phyloP scores from a whole-genome alignment of 2,113 vertebrate genomes.

The Malurus elegans region DNA sequence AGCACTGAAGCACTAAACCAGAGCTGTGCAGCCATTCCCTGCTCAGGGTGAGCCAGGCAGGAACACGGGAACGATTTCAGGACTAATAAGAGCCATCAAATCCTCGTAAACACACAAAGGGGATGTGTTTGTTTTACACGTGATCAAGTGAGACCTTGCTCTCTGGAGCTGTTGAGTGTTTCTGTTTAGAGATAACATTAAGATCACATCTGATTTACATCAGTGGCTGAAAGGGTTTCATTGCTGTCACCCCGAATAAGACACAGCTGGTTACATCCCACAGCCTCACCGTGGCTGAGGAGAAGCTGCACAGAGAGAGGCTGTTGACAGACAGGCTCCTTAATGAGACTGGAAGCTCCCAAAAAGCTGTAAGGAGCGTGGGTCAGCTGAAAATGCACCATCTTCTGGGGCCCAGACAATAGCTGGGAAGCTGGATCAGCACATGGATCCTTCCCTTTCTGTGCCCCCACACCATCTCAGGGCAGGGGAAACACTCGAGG shows the following conservation, averaged over 20 bases:
- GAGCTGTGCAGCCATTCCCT: neutral
- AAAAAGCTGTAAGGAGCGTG: conserved; percentile 8
- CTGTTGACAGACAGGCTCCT: conserved; percentile 52
- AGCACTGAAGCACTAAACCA: neutral
- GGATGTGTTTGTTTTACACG: neutral
- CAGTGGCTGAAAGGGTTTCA: conserved; percentile 36
- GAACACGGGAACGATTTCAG: neutral
- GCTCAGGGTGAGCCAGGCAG: neutral
- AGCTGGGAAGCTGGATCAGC: conserved; percentile 29
- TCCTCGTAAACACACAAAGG: neutral
- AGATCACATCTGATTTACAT: conserved; percentile 55
- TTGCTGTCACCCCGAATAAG: conserved; percentile 51
- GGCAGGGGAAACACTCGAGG: neutral
- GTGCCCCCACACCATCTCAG: neutral
- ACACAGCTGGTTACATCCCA: conserved; percentile 46
- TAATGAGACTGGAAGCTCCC: conserved; percentile 55
- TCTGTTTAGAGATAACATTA: conserved; percentile 41
- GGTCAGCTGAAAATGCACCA: conserved; percentile 29
- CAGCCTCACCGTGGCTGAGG: neutral
- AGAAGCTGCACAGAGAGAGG: neutral
- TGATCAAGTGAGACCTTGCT: neutral
- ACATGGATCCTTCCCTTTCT: neutral
- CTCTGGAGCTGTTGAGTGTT: neutral
- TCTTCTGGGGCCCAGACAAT: neutral
- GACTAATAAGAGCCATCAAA: neutral